These are phyloP conservation scores for Nothocercus julius DNA, from an alignment of 2,113 vertebrate species.

Conservation along the genomic window DNA sequence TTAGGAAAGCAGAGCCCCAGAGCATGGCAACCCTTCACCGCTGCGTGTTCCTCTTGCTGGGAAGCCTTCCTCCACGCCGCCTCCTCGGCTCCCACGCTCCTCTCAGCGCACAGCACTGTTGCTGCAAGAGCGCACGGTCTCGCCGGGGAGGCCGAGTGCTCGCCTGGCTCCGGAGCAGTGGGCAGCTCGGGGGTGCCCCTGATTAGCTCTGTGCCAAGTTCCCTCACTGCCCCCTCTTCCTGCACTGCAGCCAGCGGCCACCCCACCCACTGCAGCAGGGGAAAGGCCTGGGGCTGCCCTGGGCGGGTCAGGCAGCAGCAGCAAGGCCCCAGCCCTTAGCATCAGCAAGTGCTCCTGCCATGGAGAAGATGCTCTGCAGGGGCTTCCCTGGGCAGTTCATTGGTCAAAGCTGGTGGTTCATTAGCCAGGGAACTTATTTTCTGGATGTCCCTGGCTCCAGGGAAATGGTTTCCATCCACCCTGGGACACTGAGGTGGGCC, in stretches of 20 bases:
- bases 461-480: background rate
- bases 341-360: background rate
- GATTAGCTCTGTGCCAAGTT: background rate
- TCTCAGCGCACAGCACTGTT: background rate
- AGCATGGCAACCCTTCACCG: background rate
- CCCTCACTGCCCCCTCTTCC: background rate
- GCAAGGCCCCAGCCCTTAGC: background rate
- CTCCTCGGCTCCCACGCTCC: background rate
- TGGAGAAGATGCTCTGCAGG: background rate
- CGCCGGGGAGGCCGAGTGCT: background rate
- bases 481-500: background rate
- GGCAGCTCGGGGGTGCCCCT: rapidly evolving
- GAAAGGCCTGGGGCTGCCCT: background rate
- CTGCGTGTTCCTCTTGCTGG: background rate
- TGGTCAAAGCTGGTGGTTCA: background rate
- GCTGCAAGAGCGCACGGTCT: background rate
- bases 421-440: background rate
- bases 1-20: conserved; percentile 1
- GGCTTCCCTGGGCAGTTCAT: background rate
- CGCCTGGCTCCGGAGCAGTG: background rate
- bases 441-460: background rate
- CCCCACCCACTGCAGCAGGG: background rate
- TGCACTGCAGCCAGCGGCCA: background rate
- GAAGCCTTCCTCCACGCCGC: background rate
- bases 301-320: background rate